Percentiles rank a stretch among this genome's conserved stretches.
These are phyloP conservation scores for Trachelus stipa DNA, from an alignment of 2,888 invertebrate genomes.

Conservation along the genomic window DNA sequence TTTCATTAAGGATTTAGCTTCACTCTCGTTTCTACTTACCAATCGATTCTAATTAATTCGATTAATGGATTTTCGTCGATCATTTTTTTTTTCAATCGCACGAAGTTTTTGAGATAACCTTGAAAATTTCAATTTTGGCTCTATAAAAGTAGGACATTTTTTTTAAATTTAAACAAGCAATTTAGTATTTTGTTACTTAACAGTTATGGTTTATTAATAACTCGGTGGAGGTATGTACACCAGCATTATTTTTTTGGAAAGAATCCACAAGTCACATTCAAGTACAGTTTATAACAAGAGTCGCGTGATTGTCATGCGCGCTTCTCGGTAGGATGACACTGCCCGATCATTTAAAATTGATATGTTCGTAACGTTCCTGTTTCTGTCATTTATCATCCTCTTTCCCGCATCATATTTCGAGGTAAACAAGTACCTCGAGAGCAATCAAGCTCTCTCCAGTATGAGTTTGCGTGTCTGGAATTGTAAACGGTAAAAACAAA, in stretches of 20 bases:
- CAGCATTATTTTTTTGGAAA: neutral
- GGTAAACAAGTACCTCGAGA: neutral
- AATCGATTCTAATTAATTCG: conserved; percentile 1
- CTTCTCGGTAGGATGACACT: neutral
- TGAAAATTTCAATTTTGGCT: neutral
- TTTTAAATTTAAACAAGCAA: neutral
- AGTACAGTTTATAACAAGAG: neutral
- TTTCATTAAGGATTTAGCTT: neutral
- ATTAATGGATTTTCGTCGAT: neutral
- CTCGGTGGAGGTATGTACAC: neutral
- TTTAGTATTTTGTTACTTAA: neutral
- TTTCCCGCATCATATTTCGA: neutral
- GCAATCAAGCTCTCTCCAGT: neutral
- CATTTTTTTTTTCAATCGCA: too few species aligned
- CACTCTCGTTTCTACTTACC: neutral
- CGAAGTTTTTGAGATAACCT: too few species aligned
- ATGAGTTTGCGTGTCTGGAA: neutral
- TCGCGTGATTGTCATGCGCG: neutral
- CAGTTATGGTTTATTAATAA: neutral
- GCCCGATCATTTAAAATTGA: neutral
- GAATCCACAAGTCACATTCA: neutral
- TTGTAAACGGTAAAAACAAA: neutral
- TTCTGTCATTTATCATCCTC: neutral
- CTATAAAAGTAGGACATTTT: neutral
- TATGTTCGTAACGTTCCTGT: neutral